These are phyloP conservation scores for Scomberomorus guttatus DNA, from an alignment of 2,797 vertebrate species.

Conservation along the genomic window DNA sequence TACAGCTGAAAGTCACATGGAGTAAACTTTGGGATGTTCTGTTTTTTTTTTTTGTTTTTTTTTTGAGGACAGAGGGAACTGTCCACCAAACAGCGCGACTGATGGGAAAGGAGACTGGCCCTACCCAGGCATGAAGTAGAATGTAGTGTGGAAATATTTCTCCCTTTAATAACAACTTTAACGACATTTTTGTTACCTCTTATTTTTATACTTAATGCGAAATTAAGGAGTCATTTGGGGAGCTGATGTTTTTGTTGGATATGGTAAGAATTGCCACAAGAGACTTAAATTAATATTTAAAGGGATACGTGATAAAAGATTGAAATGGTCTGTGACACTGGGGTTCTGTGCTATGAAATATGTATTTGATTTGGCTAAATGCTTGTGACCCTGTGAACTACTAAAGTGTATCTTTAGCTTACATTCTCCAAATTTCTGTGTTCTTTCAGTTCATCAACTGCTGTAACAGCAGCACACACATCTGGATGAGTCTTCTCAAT, in stretches of 20 bases:
- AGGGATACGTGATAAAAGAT: conserved; percentile 47
- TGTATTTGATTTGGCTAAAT: conserved; percentile 41
- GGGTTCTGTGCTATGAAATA: conserved; percentile 53
- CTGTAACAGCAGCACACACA: not conserved
- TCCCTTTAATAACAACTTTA: conserved; percentile 1
- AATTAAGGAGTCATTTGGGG: not conserved
- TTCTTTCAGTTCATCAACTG: not conserved
- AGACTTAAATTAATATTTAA: conserved; percentile 45
- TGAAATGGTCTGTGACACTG: conserved; percentile 42
- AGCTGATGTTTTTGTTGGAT: not conserved
- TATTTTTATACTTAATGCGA: not conserved
- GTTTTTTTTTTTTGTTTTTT: conserved; percentile 27
- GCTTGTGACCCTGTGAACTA: conserved; percentile 43
- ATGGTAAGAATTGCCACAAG: conserved; percentile 10
- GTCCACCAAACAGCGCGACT: conserved; percentile 22
- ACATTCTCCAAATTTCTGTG: not conserved
- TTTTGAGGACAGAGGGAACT: conserved; percentile 31
- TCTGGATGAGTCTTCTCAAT: not conserved
- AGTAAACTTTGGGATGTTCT: conserved; percentile 39
- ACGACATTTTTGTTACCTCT: not conserved
- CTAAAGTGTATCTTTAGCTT: not conserved
- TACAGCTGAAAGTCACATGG: conserved; percentile 36
- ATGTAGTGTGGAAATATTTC: not conserved
- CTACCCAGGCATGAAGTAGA: not conserved
- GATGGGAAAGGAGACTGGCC: conserved; percentile 4